Evolutionary conservation across 2,888 invertebrate species (phyloP), one percentile per base, ranked within the genome.

Genomic region (Drosophila diplacantha): DNA sequence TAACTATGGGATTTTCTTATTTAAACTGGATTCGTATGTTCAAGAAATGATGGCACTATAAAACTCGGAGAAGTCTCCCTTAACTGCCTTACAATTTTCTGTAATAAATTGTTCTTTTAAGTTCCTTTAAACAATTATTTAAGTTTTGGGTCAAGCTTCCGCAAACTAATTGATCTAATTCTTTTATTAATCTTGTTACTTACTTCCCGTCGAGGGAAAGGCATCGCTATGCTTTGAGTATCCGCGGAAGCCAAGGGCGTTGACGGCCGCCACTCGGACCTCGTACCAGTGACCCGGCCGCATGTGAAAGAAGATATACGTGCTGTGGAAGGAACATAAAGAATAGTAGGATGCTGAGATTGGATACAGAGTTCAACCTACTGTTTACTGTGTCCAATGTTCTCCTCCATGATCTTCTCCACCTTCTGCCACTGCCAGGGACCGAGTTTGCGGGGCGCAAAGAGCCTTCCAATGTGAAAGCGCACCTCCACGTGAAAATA

Each of bases 201-300:
- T 83, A 88, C 88, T 84, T 63, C 86, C 85, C 22, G 83, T 73
- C 29, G 88, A 73, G 37, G 85, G 80, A 90, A 76, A 94, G 87
- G 85, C 91, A 90, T 86, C 91, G 89, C 92, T 91, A 46, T 91
- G 91, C 20, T 89, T 88, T 0, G 94, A 94, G 81, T 92, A 94
- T 11, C 94, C 94, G 65, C 91, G 89, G 5, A 93, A 93, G 0
- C 94, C 94, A 51, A 92, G 90, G 2, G 90, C 91, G 82, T 93
- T 93, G 4, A 94, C 91, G 1, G 94, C 92, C 0, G 94, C 93
- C 5, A 94, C 92, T n/a, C 94, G 90, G 82, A 94, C 93, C 73
- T 93, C 92, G 86, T 94, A 94, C 94, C 94, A 94, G 49, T 92
- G 91, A 5, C 94, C 94, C 0, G 93, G 92, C 80, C 85, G 84